phyloP scores from a whole-genome alignment of 2,888 invertebrate genomes.

The Drosophila pseudotakahashii region DNA sequence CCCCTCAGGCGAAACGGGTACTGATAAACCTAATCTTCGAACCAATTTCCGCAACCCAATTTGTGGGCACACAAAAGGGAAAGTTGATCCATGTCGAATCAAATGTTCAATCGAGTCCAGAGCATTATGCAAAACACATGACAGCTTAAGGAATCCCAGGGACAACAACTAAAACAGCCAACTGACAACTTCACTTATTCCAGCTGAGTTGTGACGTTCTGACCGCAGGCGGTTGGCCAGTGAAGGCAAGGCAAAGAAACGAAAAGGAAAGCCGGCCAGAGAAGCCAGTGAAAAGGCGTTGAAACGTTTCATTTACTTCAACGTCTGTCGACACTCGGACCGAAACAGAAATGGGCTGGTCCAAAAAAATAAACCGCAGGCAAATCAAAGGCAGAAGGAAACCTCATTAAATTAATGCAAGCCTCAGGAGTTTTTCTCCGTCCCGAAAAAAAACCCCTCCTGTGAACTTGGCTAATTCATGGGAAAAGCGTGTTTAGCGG shows the following conservation, averaged over 20 bases:
- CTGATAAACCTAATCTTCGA: conserved; percentile 36
- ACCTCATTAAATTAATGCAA: conserved; percentile 78
- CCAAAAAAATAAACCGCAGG: conserved; percentile 60
- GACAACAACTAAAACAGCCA: conserved; percentile 48
- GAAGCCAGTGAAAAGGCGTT: conserved; percentile 58
- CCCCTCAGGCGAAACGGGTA: neutral
- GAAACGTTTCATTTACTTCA: conserved; percentile 57
- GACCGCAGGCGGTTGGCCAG: conserved; percentile 52
- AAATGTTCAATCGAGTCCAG: conserved; percentile 45
- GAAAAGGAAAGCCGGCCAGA: conserved; percentile 13
- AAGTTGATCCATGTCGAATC: conserved; percentile 43
- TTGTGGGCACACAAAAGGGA: conserved; percentile 18
- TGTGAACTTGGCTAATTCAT: conserved; percentile 55
- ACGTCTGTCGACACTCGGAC: conserved; percentile 43
- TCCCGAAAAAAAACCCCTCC: neutral
- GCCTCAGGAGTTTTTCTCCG: conserved; percentile 63
- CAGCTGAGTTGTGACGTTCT: conserved; percentile 67
- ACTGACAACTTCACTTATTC: conserved; percentile 75
- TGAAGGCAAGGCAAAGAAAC: conserved; percentile 14
- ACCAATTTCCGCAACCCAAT: conserved; percentile 46
- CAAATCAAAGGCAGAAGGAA: conserved; percentile 62
- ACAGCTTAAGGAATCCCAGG: conserved; percentile 37
- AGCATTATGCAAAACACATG: conserved; percentile 65
- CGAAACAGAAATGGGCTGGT: conserved; percentile 55
- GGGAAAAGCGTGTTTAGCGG: conserved; percentile 50